Evolutionary conservation across 1,140 invertebrate genomes (phyloP), one percentile per base, ranked within the genome.

Genomic region (Archivesica marissinica): DNA sequence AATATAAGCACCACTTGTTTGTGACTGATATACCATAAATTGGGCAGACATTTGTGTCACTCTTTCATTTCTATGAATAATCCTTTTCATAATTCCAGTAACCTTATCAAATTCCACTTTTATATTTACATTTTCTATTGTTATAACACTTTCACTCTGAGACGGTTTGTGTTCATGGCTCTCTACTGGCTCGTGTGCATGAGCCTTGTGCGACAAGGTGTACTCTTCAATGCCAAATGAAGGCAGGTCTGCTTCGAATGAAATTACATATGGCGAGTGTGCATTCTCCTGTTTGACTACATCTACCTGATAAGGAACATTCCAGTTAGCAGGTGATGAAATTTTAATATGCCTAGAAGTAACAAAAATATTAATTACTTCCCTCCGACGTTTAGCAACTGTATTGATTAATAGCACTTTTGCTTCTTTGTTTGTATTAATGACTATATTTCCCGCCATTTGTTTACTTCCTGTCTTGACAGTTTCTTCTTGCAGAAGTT

Each of bases 21-120:
- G 23, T 9, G 82, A 77, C n/a, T 77, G 56, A 44, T 85, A 85
- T 0, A 77, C 64, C 61, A 85, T 66, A 38, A 77, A 85, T n/a
- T 78, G 25, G 0, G 77, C 39, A 17, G 54, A 47, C 11, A 85
- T 70, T 33, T 85, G 66, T 30, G 70, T 83, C 23, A 75, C 70
- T 25, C 35, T 23, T 25, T 70, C 80, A 9, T 68, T 47, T 20
- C 66, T 52, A 15, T 38, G 39, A 33, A 83, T 56, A 33, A 74
- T 75, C n/a, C 39, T 56, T 59, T 38, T 47, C 15, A 83, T n/a
- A 38, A 59, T 35, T 13, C 80, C 80, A 41, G 79, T 54, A 2
- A 30, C 15, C 38, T 56, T 61, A 20, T 75, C 56, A 39, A 83
- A 83, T 75, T 61, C 70, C 9, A 75, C 68, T 35, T 74, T 83